Evolutionary conservation across 2,797 vertebrate genomes (phyloP), one percentile per base, ranked within the genome.

Genomic region (Trematomus bernacchii): DNA sequence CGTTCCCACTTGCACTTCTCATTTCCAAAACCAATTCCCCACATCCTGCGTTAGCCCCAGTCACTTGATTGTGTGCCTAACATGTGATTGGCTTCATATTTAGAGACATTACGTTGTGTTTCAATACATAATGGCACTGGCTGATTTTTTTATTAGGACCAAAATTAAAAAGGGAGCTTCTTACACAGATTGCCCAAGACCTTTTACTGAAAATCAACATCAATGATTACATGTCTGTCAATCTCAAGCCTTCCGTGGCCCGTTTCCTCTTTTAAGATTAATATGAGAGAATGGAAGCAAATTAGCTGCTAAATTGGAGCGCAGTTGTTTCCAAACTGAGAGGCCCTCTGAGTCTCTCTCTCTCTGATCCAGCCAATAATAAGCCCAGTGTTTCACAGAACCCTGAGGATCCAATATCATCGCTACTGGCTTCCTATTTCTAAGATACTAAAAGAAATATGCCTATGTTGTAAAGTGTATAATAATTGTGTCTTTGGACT

Each of bases 261-360:
- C 80, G 71, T 92, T 94, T 92, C 76, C 90, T 85, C 85, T 91
- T 92, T 92, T 87, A 93, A 89, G 87, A 91, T 93, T 94, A 93
- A 94, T 92, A 84, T 82, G 80, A 87, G 85, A 86, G 88, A 94
- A 93, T 88, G 80, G 85, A 90, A 85, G 90, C 76, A 94, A 94
- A 95, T 95, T 94, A 95, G 90, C 86, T 91, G 87, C 83, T 89
- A 93, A 94, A 95, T 94, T 89, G 91, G 87, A 91, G 76, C 18
- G 15, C 65, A 46, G 72, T 83, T 83, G 87, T 87, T 93, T 91
- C 83, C 74, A 66, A 70, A 82, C 76, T 66, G 63, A 88, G 76
- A 43, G 71, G 72, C 70, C 82, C 78, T 85, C 68, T 0, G 86
- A 86, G 86, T 79, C 66, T 82, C n/a, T 47, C 1, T 65, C 67